Percentiles rank a stretch among this genome's conserved stretches.
These are phyloP conservation scores for Ophioninae sp. DNA, from an alignment of 2,888 invertebrate species.

Conservation along the genomic window DNA sequence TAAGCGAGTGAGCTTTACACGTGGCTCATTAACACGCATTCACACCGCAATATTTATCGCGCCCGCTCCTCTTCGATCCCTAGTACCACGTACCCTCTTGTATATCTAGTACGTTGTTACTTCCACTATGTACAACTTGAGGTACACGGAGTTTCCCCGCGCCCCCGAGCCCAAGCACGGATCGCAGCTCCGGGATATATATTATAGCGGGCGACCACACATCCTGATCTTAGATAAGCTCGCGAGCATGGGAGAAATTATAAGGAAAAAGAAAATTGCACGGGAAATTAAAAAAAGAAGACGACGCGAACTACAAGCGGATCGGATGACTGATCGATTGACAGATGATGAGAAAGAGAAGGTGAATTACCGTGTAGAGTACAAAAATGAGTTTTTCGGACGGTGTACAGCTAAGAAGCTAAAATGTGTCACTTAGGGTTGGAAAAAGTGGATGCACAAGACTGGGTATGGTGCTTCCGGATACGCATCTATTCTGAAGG, in stretches of 20 bases:
- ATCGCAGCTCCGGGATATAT: conserved; percentile 55
- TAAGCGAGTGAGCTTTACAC: conserved; percentile 54
- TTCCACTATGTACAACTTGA: conserved; percentile 52
- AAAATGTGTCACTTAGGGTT: not conserved
- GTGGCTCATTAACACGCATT: conserved; percentile 79
- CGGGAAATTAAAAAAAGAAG: not conserved
- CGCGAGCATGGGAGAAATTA: conserved; percentile 51
- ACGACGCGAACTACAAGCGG: not conserved
- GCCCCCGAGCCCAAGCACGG: conserved; percentile 29
- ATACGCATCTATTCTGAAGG: not conserved
- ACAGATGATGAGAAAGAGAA: not conserved
- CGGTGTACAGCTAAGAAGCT: not conserved
- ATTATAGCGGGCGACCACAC: conserved; percentile 68
- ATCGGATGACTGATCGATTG: not conserved
- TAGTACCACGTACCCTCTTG: conserved; percentile 34
- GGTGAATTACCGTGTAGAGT: not conserved
- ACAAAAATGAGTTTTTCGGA: not conserved
- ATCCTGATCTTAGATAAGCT: conserved; percentile 75
- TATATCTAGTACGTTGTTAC: conserved; percentile 59
- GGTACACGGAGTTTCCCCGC: conserved; percentile 35
- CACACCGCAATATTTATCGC: conserved; percentile 78
- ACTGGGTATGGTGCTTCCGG: not conserved
- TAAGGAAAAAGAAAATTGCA: conserved; percentile 16
- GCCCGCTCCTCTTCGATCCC: conserved; percentile 31
- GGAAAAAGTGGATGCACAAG: not conserved